Evolutionary conservation across 2,113 vertebrate genomes (phyloP), one percentile per base, ranked within the genome.

Genomic region (Hydropotes inermis): DNA sequence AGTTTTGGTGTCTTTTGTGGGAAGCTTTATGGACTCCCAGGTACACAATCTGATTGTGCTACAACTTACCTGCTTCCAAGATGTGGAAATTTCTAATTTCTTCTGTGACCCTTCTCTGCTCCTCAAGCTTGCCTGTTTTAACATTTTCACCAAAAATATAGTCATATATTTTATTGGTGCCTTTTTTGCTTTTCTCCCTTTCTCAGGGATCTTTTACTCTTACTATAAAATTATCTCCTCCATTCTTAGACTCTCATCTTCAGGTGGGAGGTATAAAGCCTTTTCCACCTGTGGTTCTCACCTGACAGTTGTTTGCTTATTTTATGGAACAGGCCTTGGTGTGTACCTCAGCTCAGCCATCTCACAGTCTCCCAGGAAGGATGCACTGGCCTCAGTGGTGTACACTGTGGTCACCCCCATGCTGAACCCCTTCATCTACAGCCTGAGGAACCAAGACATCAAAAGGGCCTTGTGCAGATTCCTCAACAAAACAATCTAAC

Each of bases 381-480:
- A 17, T 60, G 47, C 57, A 6, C n/a, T 64, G 57, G 57, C 74
- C 36, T 88, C 74, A 0, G 74, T 54, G 47, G 10, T 55, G 6
- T 88, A 81, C 11, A 94, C 57, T 27, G 74, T 88, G 13, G 10
- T 94, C 57, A 88, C 57, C 47, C 58, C 92, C 85, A 79, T 81
- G 92, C n/a, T 93, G 67, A 87, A 87, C 43, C 67, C 92, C 4
- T 87, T 93, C 54, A 78, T 93, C 33, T 78, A 88, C 36, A 94
- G 92, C 5, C 55, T 93, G n/a, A 33, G 92, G 55, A 81, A 88
- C 27, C 64, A 21, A 36, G 92, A 81, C 14, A 64, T 94, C 47
- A 87, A 87, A 45, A 64, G 21, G 33, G 47, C 93, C 57, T 45
- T 94, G 36, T 19, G 16, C 84, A 79, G 21, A 7, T 52, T 95